Percentiles rank a stretch among this genome's conserved stretches.
Evolutionary conservation across 2,888 invertebrate genomes (phyloP).

Genomic region (Sarcophaga caerulescens): DNA sequence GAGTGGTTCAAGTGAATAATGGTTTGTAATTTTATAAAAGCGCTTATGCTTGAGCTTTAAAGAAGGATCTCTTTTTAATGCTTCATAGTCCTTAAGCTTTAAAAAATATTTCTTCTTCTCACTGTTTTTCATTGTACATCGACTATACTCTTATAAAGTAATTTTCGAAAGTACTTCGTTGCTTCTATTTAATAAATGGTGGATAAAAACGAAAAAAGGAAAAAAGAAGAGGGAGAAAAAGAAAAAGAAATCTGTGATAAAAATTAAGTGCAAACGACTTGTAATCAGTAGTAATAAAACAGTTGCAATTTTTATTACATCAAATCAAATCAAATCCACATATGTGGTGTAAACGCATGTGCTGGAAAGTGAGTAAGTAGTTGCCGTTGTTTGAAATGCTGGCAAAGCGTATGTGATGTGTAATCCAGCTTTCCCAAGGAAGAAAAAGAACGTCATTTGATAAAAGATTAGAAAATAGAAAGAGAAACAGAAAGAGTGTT

Average conservation of each 20-base stretch:
- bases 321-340: constrained; percentile 19
- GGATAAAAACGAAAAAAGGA: background rate
- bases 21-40: constrained; percentile 52
- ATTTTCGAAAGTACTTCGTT: background rate
- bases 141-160: background rate
- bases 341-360: constrained; percentile 10
- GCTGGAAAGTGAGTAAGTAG: background rate
- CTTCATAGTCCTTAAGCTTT: background rate
- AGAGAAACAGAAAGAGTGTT: background rate
- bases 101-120: background rate
- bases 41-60: constrained; percentile 37
- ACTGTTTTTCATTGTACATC: background rate
- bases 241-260: background rate
- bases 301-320: constrained; percentile 50
- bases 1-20: constrained; percentile 49
- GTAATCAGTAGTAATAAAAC: constrained; percentile 54
- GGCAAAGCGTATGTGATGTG: background rate
- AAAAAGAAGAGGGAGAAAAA: no score
- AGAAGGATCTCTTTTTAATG: constrained; percentile 24
- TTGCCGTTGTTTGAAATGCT: background rate
- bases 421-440: no score
- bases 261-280: constrained; percentile 47
- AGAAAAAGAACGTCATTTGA: background rate
- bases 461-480: background rate
- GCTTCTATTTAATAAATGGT: background rate